A percentile compares a stretch with the other conserved stretches of the same genome.
Evolutionary conservation across 2,888 invertebrate species (phyloP).

Genomic region (Apomyelois bistriatella): DNA sequence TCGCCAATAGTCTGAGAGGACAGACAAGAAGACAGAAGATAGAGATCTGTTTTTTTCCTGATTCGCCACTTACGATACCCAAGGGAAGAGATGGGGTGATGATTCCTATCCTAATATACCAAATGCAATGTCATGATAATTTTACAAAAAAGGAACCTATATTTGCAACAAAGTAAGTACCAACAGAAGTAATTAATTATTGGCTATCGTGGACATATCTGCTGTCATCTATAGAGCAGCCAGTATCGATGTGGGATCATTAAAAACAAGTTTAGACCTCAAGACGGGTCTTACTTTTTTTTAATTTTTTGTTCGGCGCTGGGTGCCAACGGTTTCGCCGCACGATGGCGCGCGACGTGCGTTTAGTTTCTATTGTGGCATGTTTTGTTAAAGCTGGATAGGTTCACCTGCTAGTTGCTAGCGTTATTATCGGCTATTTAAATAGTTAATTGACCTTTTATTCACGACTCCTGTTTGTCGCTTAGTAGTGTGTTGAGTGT

Average conservation of each 20-base stretch:
- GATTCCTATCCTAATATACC: no score
- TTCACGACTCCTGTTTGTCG: no score
- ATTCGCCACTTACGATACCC: no score
- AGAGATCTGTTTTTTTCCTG: no score
- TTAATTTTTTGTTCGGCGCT: background rate
- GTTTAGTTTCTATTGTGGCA: constrained; percentile 5
- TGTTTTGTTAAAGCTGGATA: background rate
- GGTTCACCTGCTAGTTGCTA: background rate
- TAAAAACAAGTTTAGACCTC: constrained; percentile 57
- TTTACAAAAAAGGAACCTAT: background rate
- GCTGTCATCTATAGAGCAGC: constrained; percentile 53
- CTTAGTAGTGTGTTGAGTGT: no score
- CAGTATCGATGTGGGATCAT: constrained; percentile 45
- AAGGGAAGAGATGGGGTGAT: no score
- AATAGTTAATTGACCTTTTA: no score
- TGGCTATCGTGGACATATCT: constrained; percentile 44
- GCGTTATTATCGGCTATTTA: background rate
- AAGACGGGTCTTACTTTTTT: constrained; percentile 19
- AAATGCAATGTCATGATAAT: no score
- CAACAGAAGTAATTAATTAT: constrained; percentile 33
- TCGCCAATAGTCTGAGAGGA: no score
- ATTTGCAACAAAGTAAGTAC: background rate
- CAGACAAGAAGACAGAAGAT: no score
- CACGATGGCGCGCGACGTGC: background rate
- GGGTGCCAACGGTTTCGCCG: background rate